Conservation (phyloP, 1,140 invertebrate genomes). For the Capitella teleta region DNA sequence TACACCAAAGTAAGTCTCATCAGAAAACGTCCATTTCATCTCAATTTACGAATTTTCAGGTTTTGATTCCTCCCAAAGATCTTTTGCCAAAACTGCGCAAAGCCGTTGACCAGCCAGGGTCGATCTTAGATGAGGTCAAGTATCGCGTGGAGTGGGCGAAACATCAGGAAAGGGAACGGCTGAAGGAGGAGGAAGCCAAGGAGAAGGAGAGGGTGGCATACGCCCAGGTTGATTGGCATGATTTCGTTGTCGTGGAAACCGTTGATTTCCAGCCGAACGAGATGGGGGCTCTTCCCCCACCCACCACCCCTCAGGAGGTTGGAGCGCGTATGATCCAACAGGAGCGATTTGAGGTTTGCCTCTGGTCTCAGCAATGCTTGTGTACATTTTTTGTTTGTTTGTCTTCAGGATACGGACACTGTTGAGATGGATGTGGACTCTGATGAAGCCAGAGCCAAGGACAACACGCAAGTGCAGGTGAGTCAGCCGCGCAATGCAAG, state of each 20-base stretch:
- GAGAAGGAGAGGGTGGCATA: slow-evolving; percentile 93
- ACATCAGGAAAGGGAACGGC: slow-evolving; percentile 80
- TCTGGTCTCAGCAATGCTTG: neutral
- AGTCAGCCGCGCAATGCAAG: neutral
- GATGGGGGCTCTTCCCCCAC: slow-evolving; percentile 73
- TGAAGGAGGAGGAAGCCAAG: slow-evolving; percentile 84
- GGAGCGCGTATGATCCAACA: slow-evolving; percentile 86
- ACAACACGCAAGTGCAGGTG: slow-evolving; percentile 10
- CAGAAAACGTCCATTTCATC: too few species aligned
- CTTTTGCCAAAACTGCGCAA: slow-evolving; percentile 65
- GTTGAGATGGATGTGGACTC: slow-evolving; percentile 39
- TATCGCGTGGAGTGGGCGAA: slow-evolving; percentile 93
- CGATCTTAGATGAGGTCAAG: slow-evolving; percentile 79
- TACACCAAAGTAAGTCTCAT: slow-evolving; percentile 70
- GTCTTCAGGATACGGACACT: slow-evolving; percentile 5
- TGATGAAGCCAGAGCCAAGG: slow-evolving; percentile 2
- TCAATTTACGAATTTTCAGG: too few species aligned
- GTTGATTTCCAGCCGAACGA: slow-evolving; percentile 97
- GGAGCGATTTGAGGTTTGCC: slow-evolving; percentile 36
- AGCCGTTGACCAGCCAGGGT: slow-evolving; percentile 60
- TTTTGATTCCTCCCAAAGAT: slow-evolving; percentile 87
- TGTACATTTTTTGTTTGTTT: neutral
- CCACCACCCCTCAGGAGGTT: slow-evolving; percentile 92
- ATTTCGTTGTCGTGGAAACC: slow-evolving; percentile 99
- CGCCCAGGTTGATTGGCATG: slow-evolving; percentile 98